Evolutionary conservation across 1,140 invertebrate species (phyloP).

Genomic region (Pemphigus obesinymphae): DNA sequence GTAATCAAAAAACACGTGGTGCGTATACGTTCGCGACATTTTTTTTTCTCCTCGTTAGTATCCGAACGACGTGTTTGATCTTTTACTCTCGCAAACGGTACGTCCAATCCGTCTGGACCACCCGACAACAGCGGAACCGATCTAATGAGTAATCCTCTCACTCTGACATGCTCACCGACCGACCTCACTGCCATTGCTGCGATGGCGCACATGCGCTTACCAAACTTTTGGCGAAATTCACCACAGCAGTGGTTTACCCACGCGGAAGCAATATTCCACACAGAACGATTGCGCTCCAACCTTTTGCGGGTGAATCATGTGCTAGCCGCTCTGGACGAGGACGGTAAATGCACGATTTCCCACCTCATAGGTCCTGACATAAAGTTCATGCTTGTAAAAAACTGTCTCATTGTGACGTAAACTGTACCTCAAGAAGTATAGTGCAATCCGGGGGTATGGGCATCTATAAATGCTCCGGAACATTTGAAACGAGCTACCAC

Average conservation of each 20-base stretch:
- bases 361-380: neutral
- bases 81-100: too few relatives aligned
- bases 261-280: neutral
- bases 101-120: too few relatives aligned
- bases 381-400: neutral
- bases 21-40: too few relatives aligned
- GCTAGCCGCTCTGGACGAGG: neutral
- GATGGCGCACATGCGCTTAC: neutral
- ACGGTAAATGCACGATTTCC: neutral
- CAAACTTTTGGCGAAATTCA: neutral
- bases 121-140: too few relatives aligned
- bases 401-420: too few relatives aligned
- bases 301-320: neutral
- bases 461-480: neutral
- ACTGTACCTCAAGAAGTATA: too few relatives aligned
- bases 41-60: too few relatives aligned
- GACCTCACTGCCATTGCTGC: neutral
- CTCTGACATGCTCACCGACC: too few relatives aligned
- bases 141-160: too few relatives aligned
- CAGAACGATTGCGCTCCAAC: neutral
- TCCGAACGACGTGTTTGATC: too few relatives aligned
- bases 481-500: neutral
- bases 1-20: too few relatives aligned
- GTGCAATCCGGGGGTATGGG: neutral
- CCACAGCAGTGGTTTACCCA: neutral